phyloP scores from a whole-genome alignment of 1,140 invertebrate species.

The Trichogramma pretiosum region DNA sequence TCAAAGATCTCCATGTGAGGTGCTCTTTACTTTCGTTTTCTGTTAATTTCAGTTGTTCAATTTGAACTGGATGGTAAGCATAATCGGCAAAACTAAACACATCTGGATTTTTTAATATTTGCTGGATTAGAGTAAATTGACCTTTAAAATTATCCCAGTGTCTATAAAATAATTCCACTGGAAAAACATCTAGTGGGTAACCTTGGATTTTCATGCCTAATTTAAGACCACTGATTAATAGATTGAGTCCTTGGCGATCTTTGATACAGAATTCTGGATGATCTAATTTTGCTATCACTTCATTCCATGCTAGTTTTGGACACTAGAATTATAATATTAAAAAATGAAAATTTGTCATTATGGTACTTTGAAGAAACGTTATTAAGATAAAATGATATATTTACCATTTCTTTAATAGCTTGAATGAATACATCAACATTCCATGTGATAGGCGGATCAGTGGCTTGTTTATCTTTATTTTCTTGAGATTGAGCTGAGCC shows the following conservation, averaged over 20 bases:
- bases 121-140: slow-evolving; percentile 79
- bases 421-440: slow-evolving; percentile 89
- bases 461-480: slow-evolving; percentile 37
- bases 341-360: slow-evolving; percentile 1
- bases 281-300: slow-evolving; percentile 84
- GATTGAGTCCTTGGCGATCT: slow-evolving; percentile 71
- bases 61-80: slow-evolving; percentile 71
- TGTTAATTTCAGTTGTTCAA: slow-evolving; percentile 83
- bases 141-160: slow-evolving; percentile 89
- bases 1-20: slow-evolving; percentile 81
- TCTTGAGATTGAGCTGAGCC: slow-evolving; percentile 30
- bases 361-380: slow-evolving; percentile 1
- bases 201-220: slow-evolving; percentile 68
- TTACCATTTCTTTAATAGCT: slow-evolving; percentile 76
- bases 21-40: slow-evolving; percentile 90
- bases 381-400: slow-evolving; percentile 20
- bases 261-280: slow-evolving; percentile 82
- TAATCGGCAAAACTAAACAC: slow-evolving; percentile 92
- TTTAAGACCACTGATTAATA: slow-evolving; percentile 72
- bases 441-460: slow-evolving; percentile 60
- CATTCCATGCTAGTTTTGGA: slow-evolving; percentile 81
- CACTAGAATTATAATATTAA: slow-evolving; percentile 35
- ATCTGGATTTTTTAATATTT: slow-evolving; percentile 83
- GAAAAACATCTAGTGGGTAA: slow-evolving; percentile 67
- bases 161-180: slow-evolving; percentile 80